Conservation (phyloP, 2,888 invertebrate genomes). For the Thumatha senex region DNA sequence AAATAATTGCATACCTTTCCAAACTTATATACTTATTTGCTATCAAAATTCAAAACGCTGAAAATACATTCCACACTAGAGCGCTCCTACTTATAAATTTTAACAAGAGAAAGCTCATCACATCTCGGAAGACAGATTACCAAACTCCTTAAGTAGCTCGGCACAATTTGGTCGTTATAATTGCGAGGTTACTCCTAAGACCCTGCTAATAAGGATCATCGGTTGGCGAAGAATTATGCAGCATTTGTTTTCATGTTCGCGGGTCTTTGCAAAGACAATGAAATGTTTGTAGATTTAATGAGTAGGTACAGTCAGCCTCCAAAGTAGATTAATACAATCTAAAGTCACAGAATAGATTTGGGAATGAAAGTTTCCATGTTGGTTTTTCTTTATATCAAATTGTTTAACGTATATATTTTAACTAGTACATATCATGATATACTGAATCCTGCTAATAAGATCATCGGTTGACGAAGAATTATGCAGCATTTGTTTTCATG, state of each 20-base stretch:
- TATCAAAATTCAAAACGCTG: constrained; percentile 2
- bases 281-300: constrained; percentile 16
- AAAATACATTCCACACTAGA: constrained; percentile 11
- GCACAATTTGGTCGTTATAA: constrained; percentile 72
- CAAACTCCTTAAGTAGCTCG: constrained; percentile 67
- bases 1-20: background rate
- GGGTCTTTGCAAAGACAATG: constrained; percentile 48
- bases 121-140: constrained; percentile 66
- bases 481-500: constrained; percentile 79
- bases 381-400: no score
- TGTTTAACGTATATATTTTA: no score
- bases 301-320: background rate
- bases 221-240: constrained; percentile 71
- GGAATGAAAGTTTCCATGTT: no score
- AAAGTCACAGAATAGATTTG: no score
- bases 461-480: constrained; percentile 76
- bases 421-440: no score
- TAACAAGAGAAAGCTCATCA: constrained; percentile 21
- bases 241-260: constrained; percentile 79
- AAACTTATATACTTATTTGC: background rate
- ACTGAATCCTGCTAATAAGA: constrained; percentile 80
- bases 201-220: constrained; percentile 81
- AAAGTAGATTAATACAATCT: no score
- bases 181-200: constrained; percentile 79
- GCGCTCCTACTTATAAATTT: constrained; percentile 14